Evolutionary conservation across 1,140 invertebrate genomes (phyloP), one percentile per base, ranked within the genome.

Genomic region (Araneus ventricosus): DNA sequence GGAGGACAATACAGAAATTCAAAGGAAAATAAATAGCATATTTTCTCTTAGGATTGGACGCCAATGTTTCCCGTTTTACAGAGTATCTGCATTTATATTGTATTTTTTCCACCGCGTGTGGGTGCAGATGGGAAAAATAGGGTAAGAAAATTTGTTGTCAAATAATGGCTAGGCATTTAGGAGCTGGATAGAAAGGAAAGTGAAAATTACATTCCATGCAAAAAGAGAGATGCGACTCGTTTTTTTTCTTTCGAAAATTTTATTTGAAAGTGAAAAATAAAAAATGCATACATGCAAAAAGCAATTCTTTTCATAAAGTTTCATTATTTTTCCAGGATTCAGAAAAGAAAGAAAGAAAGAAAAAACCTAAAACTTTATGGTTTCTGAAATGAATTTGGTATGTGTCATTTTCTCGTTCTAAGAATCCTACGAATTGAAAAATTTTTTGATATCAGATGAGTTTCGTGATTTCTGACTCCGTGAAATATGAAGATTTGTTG

Each of bases 41-140:
- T 90, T 90, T n/a, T 84, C 57, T 17, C n/a, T n/a, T 45, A 59
- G 34, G 57, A 37, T 22, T 70, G 34, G n/a, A 41, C 20, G 61
- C 63, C 27, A 61, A 41, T 57, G 27, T 37, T 59, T 84, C 34
- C 10, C 59, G 10, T 80, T 90, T 84, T 82, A 30, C 45, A 8
- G 67, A 82, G 20, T 63, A 90, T 90, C 79, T 90, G 89, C 89
- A 90, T 90, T 90, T 90, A 90, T 90, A 90, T 90, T 82, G 79
- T 82, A 63, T 90, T 63, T 52, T 82, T 84, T 39, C 79, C 52
- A 39, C 37, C 8, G 20, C 86, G 30, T 5, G 63, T 59, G 45
- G n/a, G 0, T 45, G 20, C 63, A 67, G 63, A 63, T 22, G 57
- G 52, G 52, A 90, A 84, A 45, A 82, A 82, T 63, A 90, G 57